These are phyloP conservation scores for Diachasmimorpha longicaudata DNA, from an alignment of 1,140 invertebrate genomes.

Conservation along the genomic window DNA sequence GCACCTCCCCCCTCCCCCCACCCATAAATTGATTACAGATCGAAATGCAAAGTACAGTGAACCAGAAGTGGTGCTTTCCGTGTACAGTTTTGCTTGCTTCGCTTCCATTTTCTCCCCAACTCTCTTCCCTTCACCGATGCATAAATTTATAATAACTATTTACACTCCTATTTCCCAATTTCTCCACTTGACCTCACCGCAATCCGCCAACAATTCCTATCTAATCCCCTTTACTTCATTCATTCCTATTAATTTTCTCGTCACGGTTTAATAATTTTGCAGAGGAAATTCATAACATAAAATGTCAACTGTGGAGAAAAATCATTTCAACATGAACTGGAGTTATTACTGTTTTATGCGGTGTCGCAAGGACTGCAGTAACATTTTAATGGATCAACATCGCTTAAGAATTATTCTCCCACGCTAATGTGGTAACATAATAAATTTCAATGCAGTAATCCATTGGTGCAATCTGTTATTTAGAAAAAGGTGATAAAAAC, in stretches of 20 bases:
- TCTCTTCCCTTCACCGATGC: background rate
- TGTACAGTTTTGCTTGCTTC: no score
- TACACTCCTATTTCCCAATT: background rate
- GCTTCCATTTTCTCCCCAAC: no score
- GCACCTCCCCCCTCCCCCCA: background rate
- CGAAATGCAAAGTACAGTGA: background rate
- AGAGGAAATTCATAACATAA: slow-evolving; percentile 28
- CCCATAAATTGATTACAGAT: background rate
- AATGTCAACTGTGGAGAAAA: slow-evolving; percentile 31
- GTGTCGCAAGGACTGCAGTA: background rate
- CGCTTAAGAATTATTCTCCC: background rate
- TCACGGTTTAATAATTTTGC: background rate
- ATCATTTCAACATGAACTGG: slow-evolving; percentile 8
- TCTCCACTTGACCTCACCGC: background rate
- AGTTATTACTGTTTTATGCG: background rate
- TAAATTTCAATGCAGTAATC: background rate
- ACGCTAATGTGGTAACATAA: background rate
- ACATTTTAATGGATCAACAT: background rate
- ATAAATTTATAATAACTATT: background rate
- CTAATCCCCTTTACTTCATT: background rate
- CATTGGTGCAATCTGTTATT: no score
- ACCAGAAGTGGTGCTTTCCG: background rate
- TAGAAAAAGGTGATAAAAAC: no score
- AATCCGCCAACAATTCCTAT: background rate
- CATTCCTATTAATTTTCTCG: background rate